Base-by-base conservation (phyloP, 2,113 vertebrate genomes). In the Rhabdomys dilectus region DNA sequence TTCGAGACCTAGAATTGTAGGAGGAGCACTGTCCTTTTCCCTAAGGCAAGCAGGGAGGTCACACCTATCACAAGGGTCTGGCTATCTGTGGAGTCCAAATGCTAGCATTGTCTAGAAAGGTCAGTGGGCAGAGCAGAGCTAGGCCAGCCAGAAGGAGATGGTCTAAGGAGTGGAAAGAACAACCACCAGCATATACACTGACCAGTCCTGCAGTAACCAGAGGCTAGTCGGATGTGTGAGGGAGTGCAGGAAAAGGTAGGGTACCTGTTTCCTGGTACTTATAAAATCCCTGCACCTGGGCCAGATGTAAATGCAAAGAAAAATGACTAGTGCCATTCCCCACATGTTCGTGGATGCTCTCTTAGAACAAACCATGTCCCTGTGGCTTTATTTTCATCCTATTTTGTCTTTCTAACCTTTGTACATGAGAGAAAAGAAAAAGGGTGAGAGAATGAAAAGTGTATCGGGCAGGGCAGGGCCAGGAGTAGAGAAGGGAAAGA, bases 381-480 rank as follows among this genome's bases (percentile, higher is more conserved):
- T 8, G 1, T 11, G 75, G 58, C 34, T 48, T 85, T 22, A 89
- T 39, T 45, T 89, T 34, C 53, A 19, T 60, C 91, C 39, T 1
- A 29, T 24, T 51, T 16, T 34, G 24, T 39, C 51, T 70, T 72
- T 73, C 56, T 48, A 58, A 45, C 31, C 51, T 87, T 82, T 85
- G 7, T 29, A n/a, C 80, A 0, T 7, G 76, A n/a, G 64, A 34
- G 31, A n/a, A 82, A 89, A 5, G 2, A 3, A 78, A 26, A 48
- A 26, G 3, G 5, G 36, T 12, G 11, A 34, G 31, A 2, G 11
- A 0, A 5, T 5, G 7, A 17, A n/a, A 48, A 51, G 13, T 15
- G 39, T 0, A 4, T 0, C 5, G 51, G 58, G 64, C 70, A 72
- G 7, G 7, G 7, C 26, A 4, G 9, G 12, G 12, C n/a, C 24